Conservation (phyloP, 92 coral and sea anemone genomes). For the Palythoa caribaeorum region DNA sequence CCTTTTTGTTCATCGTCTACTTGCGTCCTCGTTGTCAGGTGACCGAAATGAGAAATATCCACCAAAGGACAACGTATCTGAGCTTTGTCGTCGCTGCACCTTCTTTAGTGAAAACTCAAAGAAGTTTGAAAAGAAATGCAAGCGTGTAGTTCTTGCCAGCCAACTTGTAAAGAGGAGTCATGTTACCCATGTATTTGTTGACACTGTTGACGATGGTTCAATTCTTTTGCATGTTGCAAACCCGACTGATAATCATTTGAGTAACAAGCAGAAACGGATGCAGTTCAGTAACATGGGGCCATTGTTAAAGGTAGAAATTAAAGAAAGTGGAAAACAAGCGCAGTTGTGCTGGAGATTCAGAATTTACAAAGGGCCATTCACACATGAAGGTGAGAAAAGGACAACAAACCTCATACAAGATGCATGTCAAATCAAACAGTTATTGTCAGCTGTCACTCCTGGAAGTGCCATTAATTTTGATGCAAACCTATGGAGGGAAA, state of each 20-base stretch:
- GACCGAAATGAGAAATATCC: constrained; percentile 7
- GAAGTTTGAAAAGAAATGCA: constrained; percentile 77
- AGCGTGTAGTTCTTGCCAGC: constrained; percentile 69
- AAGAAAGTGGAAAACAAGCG: constrained; percentile 33
- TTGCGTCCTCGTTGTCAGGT: constrained; percentile 34
- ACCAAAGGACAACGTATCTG: constrained; percentile 66
- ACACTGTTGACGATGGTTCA: constrained; percentile 63
- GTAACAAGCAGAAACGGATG: constrained; percentile 61
- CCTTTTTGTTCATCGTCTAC: constrained; percentile 82
- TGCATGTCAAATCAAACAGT: background rate
- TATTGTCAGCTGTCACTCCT: background rate
- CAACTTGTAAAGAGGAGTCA: constrained; percentile 51
- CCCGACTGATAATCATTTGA: constrained; percentile 65
- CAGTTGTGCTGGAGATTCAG: constrained; percentile 74
- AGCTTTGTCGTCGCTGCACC: constrained; percentile 85
- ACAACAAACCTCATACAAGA: constrained; percentile 5
- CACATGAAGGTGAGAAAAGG: background rate
- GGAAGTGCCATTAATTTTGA: background rate
- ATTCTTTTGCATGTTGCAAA: constrained; percentile 62
- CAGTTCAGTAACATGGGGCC: constrained; percentile 72
- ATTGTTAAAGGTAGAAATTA: constrained; percentile 30
- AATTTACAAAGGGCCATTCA: constrained; percentile 59
- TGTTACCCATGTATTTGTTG: constrained; percentile 68
- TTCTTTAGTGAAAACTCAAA: constrained; percentile 66
- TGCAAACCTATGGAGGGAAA: background rate